Base-by-base conservation (phyloP, 2,797 vertebrate species). In the Amblyopsis hoosieri region DNA sequence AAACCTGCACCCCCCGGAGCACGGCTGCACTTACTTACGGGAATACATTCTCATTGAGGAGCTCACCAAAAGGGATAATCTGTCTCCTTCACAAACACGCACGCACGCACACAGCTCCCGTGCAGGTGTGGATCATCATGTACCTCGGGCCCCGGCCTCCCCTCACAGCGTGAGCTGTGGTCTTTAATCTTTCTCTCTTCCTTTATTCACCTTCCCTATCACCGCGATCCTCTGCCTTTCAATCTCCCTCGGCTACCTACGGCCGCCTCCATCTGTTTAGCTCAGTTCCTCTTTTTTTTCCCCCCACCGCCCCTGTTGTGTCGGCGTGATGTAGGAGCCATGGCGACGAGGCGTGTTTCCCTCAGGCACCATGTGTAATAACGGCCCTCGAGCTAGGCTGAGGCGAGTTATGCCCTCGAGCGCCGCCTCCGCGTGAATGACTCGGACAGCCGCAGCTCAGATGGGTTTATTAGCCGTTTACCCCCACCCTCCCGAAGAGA, bases 321-420 rank as follows among this genome's bases (percentile, higher is more conserved):
- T 76, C 77, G 64, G 61, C 73, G 72, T 87, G 87, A 89, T 89
- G 90, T 88, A 87, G 85, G 83, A 71, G 57, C 50, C 23, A 29
- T 29, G 56, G 83, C 80, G 78, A 83, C 82, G 84, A 84, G 86
- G 71, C 88, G 45, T 64, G 74, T 87, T 89, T 87, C 85, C 47
- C 12, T 87, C 87, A 87, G 80, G 81, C 87, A 83, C 87, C 83
- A 71, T 72, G 83, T 89, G 87, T 87, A 91, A 88, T 83, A 86
- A 85, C 88, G 88, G 78, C 82, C 87, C 83, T 88, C 79, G 69
- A 84, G 88, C 85, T 85, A 82, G 74, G 82, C 87, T 89, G 87
- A 89, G 82, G 87, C 89, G 87, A 89, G 89, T 85, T 86, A 78
- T 85, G 83, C 84, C 86, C 89, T 83, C 75, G 60, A 91, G 87